These are phyloP conservation scores for Ceraclea dissimilis DNA, from an alignment of 2,888 invertebrate species.

Conservation along the genomic window DNA sequence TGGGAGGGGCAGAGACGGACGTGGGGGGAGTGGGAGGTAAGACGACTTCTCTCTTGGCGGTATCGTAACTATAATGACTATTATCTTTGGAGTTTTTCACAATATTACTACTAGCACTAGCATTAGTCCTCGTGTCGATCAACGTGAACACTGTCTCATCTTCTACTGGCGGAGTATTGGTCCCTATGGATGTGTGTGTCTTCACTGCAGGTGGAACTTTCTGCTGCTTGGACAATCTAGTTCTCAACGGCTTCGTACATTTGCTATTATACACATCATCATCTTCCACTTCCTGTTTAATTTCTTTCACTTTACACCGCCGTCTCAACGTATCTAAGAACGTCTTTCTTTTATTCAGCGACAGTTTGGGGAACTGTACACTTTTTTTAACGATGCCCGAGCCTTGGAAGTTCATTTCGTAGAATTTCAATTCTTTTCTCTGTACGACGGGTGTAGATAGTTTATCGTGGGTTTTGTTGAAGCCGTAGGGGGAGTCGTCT, in stretches of 20 bases:
- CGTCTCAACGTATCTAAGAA: slow-evolving; percentile 35
- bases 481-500: slow-evolving; percentile 19
- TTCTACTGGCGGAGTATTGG: slow-evolving; percentile 17
- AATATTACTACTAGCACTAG: background rate
- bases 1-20: slow-evolving; percentile 52
- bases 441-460: slow-evolving; percentile 12
- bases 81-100: slow-evolving; percentile 17
- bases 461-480: slow-evolving; percentile 17
- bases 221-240: slow-evolving; percentile 24
- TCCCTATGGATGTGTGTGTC: slow-evolving; percentile 12
- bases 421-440: slow-evolving; percentile 23
- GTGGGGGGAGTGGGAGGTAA: slow-evolving; percentile 59
- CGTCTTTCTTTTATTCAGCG: slow-evolving; percentile 43
- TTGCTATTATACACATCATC: slow-evolving; percentile 22
- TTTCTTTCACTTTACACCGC: slow-evolving; percentile 34
- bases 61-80: slow-evolving; percentile 31
- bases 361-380: slow-evolving; percentile 48
- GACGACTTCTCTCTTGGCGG: slow-evolving; percentile 39
- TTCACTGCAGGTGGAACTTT: slow-evolving; percentile 14
- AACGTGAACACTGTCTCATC: slow-evolving; percentile 20
- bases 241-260: slow-evolving; percentile 28
- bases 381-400: slow-evolving; percentile 52
- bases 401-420: slow-evolving; percentile 37
- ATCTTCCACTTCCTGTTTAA: slow-evolving; percentile 29
- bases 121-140: slow-evolving; percentile 13